Evolutionary conservation across 1,140 invertebrate species (phyloP).

Genomic region (Apis florea): DNA sequence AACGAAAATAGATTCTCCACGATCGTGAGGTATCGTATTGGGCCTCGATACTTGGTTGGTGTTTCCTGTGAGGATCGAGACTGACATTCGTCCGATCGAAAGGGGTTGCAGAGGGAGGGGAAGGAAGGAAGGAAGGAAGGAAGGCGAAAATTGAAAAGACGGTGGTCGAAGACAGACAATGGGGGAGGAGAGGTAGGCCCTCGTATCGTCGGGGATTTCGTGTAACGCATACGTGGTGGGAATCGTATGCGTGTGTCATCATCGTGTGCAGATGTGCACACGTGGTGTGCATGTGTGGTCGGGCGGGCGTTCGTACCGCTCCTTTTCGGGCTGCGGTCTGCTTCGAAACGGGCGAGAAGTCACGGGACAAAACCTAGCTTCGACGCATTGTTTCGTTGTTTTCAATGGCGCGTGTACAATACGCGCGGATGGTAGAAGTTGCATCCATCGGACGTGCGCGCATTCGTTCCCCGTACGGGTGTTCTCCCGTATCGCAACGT

Average conservation of each 20-base stretch:
- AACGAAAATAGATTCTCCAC: too few relatives aligned
- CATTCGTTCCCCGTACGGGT: conserved; percentile 18
- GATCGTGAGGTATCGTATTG: too few relatives aligned
- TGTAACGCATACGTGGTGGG: neutral
- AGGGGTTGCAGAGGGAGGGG: too few relatives aligned
- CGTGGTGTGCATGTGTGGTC: too few relatives aligned
- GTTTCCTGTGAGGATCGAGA: too few relatives aligned
- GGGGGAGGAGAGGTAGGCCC: neutral
- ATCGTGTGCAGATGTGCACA: neutral
- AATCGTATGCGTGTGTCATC: neutral
- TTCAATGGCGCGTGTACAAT: conserved; percentile 69
- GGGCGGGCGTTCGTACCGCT: conserved; percentile 3
- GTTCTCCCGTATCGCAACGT: conserved; percentile 38
- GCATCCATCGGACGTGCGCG: conserved; percentile 56
- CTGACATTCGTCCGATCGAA: too few relatives aligned
- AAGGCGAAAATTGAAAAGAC: conserved; percentile 37
- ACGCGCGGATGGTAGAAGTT: conserved; percentile 48
- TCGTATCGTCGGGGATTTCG: conserved; percentile 33
- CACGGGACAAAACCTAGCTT: conserved; percentile 65
- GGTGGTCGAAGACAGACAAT: conserved; percentile 29
- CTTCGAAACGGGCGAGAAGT: conserved; percentile 65
- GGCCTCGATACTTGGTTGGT: too few relatives aligned
- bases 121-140: too few relatives aligned
- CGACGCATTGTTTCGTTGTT: conserved; percentile 62
- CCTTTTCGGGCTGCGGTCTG: conserved; percentile 56